Evolutionary conservation across 2,797 vertebrate genomes (phyloP).

Genomic region (Acropternis orthonyx): DNA sequence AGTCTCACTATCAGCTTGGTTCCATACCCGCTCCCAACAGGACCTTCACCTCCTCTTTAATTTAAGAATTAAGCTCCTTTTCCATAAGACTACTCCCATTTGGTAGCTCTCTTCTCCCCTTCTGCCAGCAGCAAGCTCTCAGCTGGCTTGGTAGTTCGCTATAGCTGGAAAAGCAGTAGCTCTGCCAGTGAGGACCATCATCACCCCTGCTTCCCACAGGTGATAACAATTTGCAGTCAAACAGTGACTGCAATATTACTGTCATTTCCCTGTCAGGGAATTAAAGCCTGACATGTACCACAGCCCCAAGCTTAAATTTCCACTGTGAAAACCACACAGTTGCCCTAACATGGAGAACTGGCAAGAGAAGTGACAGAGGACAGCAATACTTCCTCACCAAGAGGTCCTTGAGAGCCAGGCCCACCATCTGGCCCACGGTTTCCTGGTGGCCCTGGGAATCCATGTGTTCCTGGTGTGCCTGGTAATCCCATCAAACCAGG

Average conservation of each 20-base stretch:
- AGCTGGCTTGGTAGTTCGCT: background rate
- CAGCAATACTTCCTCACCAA: constrained; percentile 75
- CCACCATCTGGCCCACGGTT: constrained; percentile 80
- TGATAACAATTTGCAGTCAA: background rate
- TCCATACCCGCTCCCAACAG: background rate
- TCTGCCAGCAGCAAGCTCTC: background rate
- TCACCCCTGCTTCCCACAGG: background rate
- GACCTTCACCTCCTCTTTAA: background rate
- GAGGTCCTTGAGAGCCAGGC: constrained; percentile 77
- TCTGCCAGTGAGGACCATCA: background rate
- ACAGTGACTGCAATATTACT: background rate
- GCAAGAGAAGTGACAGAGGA: background rate
- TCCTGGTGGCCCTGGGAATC: constrained; percentile 83
- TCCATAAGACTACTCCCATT: background rate
- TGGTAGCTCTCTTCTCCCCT: background rate
- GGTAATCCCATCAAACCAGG: constrained; percentile 85
- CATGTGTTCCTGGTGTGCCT: constrained; percentile 80
- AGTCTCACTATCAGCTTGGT: background rate
- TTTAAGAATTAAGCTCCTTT: background rate
- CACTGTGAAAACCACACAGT: background rate
- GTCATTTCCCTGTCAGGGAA: background rate
- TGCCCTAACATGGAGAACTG: background rate
- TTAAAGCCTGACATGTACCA: background rate
- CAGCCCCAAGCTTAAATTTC: background rate
- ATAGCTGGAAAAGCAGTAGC: background rate